These are phyloP conservation scores for Periplaneta americana DNA, from an alignment of 1,140 invertebrate genomes.

Conservation along the genomic window DNA sequence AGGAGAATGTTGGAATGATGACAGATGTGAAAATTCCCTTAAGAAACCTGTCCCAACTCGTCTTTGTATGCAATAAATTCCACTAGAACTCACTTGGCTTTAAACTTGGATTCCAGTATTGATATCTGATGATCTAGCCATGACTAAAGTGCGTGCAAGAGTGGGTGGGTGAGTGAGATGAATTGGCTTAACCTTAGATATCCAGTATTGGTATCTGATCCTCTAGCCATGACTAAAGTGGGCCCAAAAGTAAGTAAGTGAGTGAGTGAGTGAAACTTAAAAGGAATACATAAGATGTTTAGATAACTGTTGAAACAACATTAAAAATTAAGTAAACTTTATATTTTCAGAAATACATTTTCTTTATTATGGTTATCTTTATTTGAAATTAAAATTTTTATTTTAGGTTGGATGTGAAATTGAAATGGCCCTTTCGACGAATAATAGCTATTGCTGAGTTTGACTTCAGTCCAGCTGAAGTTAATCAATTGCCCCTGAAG, in stretches of 20 bases:
- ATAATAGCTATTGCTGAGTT: conserved; percentile 69
- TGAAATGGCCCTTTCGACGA: conserved; percentile 70
- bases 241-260: no score
- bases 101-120: no score
- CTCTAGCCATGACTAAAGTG: neutral
- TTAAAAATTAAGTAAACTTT: neutral
- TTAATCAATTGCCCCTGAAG: conserved; percentile 68
- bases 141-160: no score
- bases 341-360: neutral
- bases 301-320: neutral
- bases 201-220: neutral
- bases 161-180: no score
- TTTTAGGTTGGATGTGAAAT: conserved; percentile 59
- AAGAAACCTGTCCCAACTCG: no score
- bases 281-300: neutral
- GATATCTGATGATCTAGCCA: no score
- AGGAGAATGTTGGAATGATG: no score
- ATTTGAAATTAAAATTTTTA: neutral
- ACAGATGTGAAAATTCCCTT: no score
- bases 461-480: conserved; percentile 65
- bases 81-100: no score
- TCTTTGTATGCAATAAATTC: no score
- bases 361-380: neutral
- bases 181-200: no score
- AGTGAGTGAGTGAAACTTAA: no score